Conservation (phyloP, 1,140 invertebrate genomes). For the Drosophila neocordata region DNA sequence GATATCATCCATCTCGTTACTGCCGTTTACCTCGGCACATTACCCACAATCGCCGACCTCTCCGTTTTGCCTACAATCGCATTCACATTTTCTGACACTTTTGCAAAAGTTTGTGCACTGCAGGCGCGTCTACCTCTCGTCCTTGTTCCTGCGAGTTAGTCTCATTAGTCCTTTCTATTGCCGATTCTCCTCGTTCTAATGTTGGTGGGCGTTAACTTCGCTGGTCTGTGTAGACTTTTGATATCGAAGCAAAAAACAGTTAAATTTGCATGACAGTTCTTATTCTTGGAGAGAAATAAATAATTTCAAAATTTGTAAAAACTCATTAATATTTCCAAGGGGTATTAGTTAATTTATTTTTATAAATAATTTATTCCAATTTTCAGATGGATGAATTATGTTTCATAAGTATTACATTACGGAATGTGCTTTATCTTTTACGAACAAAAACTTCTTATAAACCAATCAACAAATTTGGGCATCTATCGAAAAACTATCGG, state of each 20-base stretch:
- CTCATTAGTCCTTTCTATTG: conserved; percentile 49
- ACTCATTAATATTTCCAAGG: too few species aligned
- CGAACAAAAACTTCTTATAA: too few species aligned
- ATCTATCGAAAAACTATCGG: too few species aligned
- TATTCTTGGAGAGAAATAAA: not conserved
- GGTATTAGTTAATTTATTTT: too few species aligned
- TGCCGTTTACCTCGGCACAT: conserved; percentile 74
- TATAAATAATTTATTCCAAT: too few species aligned
- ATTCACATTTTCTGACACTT: conserved; percentile 68
- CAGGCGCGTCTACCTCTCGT: conserved; percentile 46
- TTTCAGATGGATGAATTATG: too few species aligned
- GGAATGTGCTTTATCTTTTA: too few species aligned
- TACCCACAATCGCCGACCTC: conserved; percentile 41
- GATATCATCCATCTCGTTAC: conserved; percentile 77
- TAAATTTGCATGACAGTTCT: not conserved
- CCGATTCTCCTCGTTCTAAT: conserved; percentile 19
- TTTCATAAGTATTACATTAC: too few species aligned
- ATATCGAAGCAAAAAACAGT: not conserved
- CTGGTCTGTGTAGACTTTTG: conserved; percentile 22
- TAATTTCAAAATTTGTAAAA: not conserved
- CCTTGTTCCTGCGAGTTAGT: conserved; percentile 36
- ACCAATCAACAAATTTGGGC: too few species aligned
- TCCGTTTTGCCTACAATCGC: conserved; percentile 28
- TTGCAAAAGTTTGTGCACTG: conserved; percentile 65
- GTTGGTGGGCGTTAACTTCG: conserved; percentile 54